Evolutionary conservation across 64 coral and sea anemone species (phyloP).

Genomic region (Pocillopora damicornis): DNA sequence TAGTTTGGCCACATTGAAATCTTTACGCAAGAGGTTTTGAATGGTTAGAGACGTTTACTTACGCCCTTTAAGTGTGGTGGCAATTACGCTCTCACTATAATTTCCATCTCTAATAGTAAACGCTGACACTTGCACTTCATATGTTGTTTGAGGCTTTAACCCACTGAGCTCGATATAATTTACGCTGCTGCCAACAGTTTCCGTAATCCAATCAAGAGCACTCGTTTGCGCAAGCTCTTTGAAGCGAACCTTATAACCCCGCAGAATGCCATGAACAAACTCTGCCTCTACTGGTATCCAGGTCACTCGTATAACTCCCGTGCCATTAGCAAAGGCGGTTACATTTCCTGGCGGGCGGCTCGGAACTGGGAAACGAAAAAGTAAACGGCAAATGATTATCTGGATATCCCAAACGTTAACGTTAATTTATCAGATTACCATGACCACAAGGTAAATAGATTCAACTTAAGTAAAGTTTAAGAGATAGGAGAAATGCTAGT

Average conservation of each 20-base stretch:
- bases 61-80: neutral
- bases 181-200: neutral
- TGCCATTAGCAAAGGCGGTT: neutral
- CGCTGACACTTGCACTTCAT: neutral
- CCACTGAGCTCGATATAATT: neutral
- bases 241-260: slow-evolving; percentile 13
- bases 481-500: too few relatives aligned
- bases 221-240: neutral
- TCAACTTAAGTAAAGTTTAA: too few relatives aligned
- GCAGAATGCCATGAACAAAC: slow-evolving; percentile 8
- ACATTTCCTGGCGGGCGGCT: slow-evolving; percentile 28
- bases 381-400: neutral
- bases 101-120: slow-evolving; percentile 12
- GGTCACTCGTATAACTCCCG: neutral
- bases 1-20: too few relatives aligned
- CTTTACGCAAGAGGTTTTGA: too few relatives aligned
- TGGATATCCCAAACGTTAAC: too few relatives aligned
- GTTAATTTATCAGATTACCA: too few relatives aligned
- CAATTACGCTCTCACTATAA: neutral
- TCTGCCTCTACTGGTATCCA: slow-evolving; percentile 1
- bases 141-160: neutral
- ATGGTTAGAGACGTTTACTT: neutral
- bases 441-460: too few relatives aligned
- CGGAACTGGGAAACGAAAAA: slow-evolving; percentile 15
- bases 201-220: neutral